Evolutionary conservation across 2,113 vertebrate species (phyloP), one percentile per base, ranked within the genome.

Genomic region (Elaphurus davidianus): DNA sequence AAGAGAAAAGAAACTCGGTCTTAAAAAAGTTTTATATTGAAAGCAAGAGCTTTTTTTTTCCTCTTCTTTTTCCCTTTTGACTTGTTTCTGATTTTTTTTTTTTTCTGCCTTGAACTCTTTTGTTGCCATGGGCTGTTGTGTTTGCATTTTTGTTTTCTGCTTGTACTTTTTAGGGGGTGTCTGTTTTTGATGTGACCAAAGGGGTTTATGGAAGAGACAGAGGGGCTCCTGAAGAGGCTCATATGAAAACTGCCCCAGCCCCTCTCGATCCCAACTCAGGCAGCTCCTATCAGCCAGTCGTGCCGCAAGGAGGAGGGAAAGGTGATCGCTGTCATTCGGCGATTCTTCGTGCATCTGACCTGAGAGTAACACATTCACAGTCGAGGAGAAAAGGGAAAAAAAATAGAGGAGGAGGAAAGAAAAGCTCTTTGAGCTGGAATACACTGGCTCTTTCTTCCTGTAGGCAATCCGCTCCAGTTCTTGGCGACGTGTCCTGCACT

Each of bases 361-460:
- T 99, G 98, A 98, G 98, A 99, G 98, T 98, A 98, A 97, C 98
- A 99, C 96, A 99, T 99, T 99, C 98, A 98, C 98, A 98, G 98
- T 98, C 90, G 97, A 98, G 98, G 98, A 99, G 98, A 99, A 99
- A 98, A 98, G 98, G 62, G 45, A 67, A 83, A 64, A 81, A 97
- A 97, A 97, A 97, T 92, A 97, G 96, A 98, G 97, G 98, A 98
- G 91, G 90, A 93, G 97, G 98, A 98, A 99, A 99, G 99, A 99
- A 99, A 99, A 99, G 99, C 99, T 99, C 99, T 99, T 99, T 99
- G 99, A 99, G 99, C 99, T 99, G 98, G 98, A 98, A 98, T 98
- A 99, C 99, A 99, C 99, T 99, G 98, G 99, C 99, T 98, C 99
- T 99, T 99, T 99, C 99, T 99, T 99, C 99, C 99, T 99, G 98